Percentiles rank a stretch among this genome's conserved stretches.
Conservation (phyloP, 2,797 vertebrate species). For the Huso huso region DNA sequence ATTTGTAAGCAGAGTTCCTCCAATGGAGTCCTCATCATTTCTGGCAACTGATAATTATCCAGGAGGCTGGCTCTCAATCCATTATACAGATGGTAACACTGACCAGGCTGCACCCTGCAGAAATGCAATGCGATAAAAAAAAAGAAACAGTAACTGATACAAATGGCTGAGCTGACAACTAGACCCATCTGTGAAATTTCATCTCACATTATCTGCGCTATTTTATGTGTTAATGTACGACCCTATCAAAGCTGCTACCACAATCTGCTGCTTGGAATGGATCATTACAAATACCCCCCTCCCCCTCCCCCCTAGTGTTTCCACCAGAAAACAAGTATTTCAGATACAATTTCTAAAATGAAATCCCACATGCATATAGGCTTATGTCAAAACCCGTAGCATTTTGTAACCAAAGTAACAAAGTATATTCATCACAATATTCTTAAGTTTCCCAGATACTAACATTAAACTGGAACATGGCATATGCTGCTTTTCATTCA, state of each 20-base stretch:
- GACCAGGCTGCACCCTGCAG: constrained; percentile 84
- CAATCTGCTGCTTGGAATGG: not conserved
- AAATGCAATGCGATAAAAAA: not conserved
- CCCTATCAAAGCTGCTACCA: not conserved
- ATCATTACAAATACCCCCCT: no score
- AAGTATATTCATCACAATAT: no score
- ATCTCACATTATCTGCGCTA: not conserved
- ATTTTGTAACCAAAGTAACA: no score
- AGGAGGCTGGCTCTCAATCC: constrained; percentile 82
- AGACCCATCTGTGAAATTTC: not conserved
- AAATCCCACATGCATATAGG: no score
- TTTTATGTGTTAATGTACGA: not conserved
- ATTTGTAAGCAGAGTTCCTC: constrained; percentile 96
- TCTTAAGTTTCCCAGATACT: no score
- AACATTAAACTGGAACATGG: no score
- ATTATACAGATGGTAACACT: constrained; percentile 94
- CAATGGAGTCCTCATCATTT: constrained; percentile 90
- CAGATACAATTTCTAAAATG: no score
- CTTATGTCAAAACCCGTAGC: no score
- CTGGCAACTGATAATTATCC: constrained; percentile 88
- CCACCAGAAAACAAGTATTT: no score
- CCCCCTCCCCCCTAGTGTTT: no score
- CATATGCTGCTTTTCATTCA: no score
- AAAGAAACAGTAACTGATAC: not conserved
- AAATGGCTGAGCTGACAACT: not conserved